Percentiles rank a stretch among this genome's conserved stretches.
Conservation (phyloP, 2,888 invertebrate genomes). For the Dryobota labecula region DNA sequence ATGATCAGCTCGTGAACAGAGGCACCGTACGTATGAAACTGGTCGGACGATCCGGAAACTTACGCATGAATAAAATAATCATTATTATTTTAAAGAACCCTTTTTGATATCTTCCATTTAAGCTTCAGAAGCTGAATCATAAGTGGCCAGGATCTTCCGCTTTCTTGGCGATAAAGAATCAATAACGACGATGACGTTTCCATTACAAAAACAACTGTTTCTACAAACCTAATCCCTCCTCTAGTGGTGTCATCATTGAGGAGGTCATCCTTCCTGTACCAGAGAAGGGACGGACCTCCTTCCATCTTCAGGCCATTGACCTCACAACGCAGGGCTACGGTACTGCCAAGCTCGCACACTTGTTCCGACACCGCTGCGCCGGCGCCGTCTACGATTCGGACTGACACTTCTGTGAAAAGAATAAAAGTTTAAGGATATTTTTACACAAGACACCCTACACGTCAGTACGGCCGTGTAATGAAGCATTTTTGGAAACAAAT, state of each 20-base stretch:
- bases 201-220: background rate
- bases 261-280: slow-evolving; percentile 83
- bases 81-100: background rate
- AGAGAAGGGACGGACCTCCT: slow-evolving; percentile 85
- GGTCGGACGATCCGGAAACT: background rate
- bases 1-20: background rate
- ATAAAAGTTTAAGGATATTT: background rate
- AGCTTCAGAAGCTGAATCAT: background rate
- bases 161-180: background rate
- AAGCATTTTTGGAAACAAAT: background rate
- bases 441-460: background rate
- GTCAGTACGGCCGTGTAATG: background rate
- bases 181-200: too few species aligned
- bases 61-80: background rate
- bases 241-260: slow-evolving; percentile 87
- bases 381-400: slow-evolving; percentile 87
- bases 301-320: slow-evolving; percentile 86
- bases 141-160: background rate
- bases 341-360: slow-evolving; percentile 87
- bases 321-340: slow-evolving; percentile 86
- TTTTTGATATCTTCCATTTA: background rate
- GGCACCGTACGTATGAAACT: background rate
- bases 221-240: slow-evolving; percentile 84
- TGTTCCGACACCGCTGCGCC: slow-evolving; percentile 86
- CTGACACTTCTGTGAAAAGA: slow-evolving; percentile 81